These are phyloP conservation scores for Drosophila ohnishii DNA, from an alignment of 1,140 invertebrate species.

Conservation along the genomic window DNA sequence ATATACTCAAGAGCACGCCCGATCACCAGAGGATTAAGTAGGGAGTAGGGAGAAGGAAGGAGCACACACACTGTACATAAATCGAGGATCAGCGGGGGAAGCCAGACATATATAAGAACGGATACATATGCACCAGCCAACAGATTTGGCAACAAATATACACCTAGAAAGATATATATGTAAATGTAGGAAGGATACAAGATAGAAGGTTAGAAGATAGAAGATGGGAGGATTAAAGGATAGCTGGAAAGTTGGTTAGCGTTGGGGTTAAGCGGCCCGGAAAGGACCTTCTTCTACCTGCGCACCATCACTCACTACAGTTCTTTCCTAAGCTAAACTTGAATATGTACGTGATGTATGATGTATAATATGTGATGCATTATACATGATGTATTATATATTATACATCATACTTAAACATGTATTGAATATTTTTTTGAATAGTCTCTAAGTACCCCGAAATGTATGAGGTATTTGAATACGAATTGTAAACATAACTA, in stretches of 20 bases:
- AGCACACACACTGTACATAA: slow-evolving; percentile 23
- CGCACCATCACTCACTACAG: slow-evolving; percentile 43
- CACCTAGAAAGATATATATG: slow-evolving; percentile 24
- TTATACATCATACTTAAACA: slow-evolving; percentile 27
- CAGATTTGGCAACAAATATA: slow-evolving; percentile 29
- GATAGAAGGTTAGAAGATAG: background rate
- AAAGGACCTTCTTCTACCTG: slow-evolving; percentile 22
- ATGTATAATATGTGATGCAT: too few relatives aligned
- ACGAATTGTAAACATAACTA: slow-evolving; percentile 15
- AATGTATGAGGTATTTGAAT: slow-evolving; percentile 31
- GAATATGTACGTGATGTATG: too few relatives aligned
- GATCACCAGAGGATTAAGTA: slow-evolving; percentile 86
- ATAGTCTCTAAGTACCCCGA: slow-evolving; percentile 60
- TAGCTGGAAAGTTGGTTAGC: background rate
- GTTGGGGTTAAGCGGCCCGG: slow-evolving; percentile 8
- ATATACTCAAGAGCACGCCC: slow-evolving; percentile 92
- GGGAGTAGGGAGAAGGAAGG: background rate
- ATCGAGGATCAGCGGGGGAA: slow-evolving; percentile 7
- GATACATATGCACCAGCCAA: slow-evolving; percentile 39
- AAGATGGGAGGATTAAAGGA: background rate
- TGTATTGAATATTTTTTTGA: slow-evolving; percentile 57
- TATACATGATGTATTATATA: too few relatives aligned
- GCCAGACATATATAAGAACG: slow-evolving; percentile 36
- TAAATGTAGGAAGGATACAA: slow-evolving; percentile 8
- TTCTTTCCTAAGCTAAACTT: slow-evolving; percentile 63